Base-by-base conservation (phyloP, 2,113 vertebrate species). In the Mola mola region DNA sequence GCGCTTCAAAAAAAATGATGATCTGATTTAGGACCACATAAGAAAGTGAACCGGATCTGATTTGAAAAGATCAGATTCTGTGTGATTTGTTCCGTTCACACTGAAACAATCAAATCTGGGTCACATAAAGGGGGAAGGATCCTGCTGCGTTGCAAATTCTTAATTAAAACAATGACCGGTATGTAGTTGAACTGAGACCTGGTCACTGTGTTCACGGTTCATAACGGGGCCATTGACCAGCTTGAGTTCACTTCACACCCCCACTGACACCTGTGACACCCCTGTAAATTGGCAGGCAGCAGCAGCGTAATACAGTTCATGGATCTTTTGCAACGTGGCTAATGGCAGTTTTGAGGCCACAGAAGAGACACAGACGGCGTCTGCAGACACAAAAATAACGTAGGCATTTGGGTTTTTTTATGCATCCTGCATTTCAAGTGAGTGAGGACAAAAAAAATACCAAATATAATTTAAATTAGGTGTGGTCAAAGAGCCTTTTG, bases 201-300 rank as follows among this genome's bases (percentile, higher is more conserved):
- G n/a, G n/a, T n/a, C n/a, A n/a, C n/a, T n/a, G 34, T 9, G 28
- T 28, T 40, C 37, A 17, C n/a, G 42, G 59, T 87, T 88, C 80
- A 88, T 83, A 85, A 90, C 80, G 73, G 78, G 79, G 73, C 83
- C 81, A 79, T 68, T 89, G 83, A 90, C 55, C 65, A 68, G 61
- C 68, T 81, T 61, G 53, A 55, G 75, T 58, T 87, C 86, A 77
- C 72, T 87, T 90, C 89, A 82, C 83, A 90, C 83, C 74, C 70
- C 51, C 62, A 59, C 60, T 71, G 84, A 91, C 87, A 92, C 87
- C 89, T 91, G 83, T 87, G 77, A 70, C 79, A 84, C 79, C 73
- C 75, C 69, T 65, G 75, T 77, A 92, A 87, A 88, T 89, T 88
- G 85, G 86, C 88, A 88, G 84, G 75, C 84, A 22, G 82, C 47